Base-by-base conservation (phyloP, 1,140 invertebrate species). In the Heterodera carotae region DNA sequence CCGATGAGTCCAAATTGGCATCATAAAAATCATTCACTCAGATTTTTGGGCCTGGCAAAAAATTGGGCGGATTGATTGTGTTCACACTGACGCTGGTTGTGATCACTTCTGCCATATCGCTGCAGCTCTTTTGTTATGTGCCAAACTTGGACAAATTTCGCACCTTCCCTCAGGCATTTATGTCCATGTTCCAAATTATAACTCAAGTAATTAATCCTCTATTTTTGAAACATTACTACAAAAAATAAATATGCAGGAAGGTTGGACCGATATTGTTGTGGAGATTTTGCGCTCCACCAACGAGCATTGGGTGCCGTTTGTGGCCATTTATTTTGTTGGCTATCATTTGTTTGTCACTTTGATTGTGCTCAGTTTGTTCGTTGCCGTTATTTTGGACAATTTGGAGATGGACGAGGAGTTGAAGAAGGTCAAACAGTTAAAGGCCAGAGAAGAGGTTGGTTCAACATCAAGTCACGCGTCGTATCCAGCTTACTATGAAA, bases 181-280 rank as follows among this genome's bases (percentile, higher is more conserved):
- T 98, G 95, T 96, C 94, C 60, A 99, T 99, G 96, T 99, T 99
- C 89, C 96, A 98, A 93, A 98, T 99, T 84, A 90, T 99, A 53
- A 98, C 95, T 1, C 96, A 74, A 36, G 72, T 31, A 25, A 29
- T 12, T 27, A 4, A 66, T 2, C 29, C 27, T 66, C 29, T 22
- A 15, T 18, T 1, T 66, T 66, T 29, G 22, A 43, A 12, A 66
- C 7, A 34, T 99, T 84, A 90, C 99, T 53, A 98, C 95, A 2
- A 96, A 18, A 31, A 7, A 18, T 31, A n/a, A 66, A 34, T 5
- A 34, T 62, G 15, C 56, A 99, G 92, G 97, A 99, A 91, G 97
- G 95, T 3, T 99, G 97, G 97, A 88, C 88, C 25, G 89, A 90
- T 56, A 86, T 90, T 43, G 85, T 89, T 69, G 94, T 96, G 2